A percentile compares a stretch with the other conserved stretches of the same genome.
Conservation (phyloP, 2,113 vertebrate species). For the Pristiophorus japonicus region DNA sequence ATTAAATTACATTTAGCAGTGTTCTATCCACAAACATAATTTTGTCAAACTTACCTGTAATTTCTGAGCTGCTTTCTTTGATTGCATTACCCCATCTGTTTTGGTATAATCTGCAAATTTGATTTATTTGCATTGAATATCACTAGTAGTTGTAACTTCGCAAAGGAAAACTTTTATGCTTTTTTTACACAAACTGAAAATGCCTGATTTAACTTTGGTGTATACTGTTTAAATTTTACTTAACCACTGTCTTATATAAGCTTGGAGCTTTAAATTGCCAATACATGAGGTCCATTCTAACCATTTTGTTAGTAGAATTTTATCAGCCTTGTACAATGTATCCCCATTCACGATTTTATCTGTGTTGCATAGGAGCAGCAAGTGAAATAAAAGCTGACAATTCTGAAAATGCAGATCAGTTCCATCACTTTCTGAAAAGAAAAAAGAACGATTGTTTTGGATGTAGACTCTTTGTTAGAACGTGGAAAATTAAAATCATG, state of each 20-base stretch:
- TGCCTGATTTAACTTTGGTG: not conserved
- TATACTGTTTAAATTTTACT: not conserved
- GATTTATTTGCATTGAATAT: not conserved
- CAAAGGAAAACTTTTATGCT: no score
- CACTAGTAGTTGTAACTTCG: no score
- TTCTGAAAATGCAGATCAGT: not conserved
- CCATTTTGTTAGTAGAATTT: not conserved
- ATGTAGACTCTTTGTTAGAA: not conserved
- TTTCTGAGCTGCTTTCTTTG: not conserved
- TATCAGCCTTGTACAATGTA: not conserved
- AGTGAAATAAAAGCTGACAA: not conserved
- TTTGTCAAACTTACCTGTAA: not conserved
- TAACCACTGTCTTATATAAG: not conserved
- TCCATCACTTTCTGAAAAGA: not conserved
- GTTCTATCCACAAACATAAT: not conserved
- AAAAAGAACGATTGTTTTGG: not conserved
- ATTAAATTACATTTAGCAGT: not conserved
- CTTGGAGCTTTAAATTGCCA: not conserved
- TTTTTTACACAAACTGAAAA: not conserved
- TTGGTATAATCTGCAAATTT: not conserved
- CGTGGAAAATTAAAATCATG: not conserved
- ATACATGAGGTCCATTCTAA: not conserved
- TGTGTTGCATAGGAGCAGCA: not conserved
- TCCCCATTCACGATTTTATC: no score
- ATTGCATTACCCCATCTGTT: not conserved